A percentile compares a stretch with the other conserved stretches of the same genome.
These are phyloP conservation scores for Falco novaeseelandiae DNA, from an alignment of 2,797 vertebrate genomes.

Conservation along the genomic window DNA sequence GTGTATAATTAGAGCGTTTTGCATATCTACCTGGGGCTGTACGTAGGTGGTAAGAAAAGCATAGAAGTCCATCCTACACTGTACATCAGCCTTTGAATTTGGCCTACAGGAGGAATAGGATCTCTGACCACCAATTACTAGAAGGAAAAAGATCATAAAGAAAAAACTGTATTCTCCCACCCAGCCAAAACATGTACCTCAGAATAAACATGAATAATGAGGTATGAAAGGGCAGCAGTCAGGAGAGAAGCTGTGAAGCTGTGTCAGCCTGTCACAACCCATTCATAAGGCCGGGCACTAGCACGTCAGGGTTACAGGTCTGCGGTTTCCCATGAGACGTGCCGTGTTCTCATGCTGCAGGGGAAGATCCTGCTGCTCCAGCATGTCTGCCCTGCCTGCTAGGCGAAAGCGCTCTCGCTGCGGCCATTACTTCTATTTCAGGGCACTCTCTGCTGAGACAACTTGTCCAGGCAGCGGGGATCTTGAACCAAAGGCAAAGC, in stretches of 20 bases:
- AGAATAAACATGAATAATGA: slow-evolving; percentile 51
- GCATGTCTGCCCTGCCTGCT: background rate
- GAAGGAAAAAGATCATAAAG: background rate
- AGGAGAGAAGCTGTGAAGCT: background rate
- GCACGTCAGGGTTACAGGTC: slow-evolving; percentile 47
- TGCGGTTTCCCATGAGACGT: slow-evolving; percentile 50
- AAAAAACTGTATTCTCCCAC: background rate
- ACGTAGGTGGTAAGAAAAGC: background rate
- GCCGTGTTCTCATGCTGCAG: background rate
- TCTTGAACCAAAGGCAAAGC: background rate
- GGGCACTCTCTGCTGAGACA: background rate
- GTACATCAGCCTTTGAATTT: background rate
- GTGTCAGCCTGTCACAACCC: background rate
- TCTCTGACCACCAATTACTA: background rate
- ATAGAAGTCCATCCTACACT: background rate
- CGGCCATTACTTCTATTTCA: background rate
- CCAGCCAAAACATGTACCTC: background rate
- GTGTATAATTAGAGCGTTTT: background rate
- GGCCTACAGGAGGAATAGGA: background rate
- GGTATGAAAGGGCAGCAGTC: slow-evolving; percentile 26
- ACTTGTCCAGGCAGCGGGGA: background rate
- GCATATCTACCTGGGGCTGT: background rate
- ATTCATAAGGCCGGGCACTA: background rate
- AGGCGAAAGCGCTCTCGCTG: background rate
- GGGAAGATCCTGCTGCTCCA: accelerated